Evolutionary conservation across 2,797 vertebrate genomes (phyloP), one percentile per base, ranked within the genome.

Genomic region (Chromobotia macracanthus): DNA sequence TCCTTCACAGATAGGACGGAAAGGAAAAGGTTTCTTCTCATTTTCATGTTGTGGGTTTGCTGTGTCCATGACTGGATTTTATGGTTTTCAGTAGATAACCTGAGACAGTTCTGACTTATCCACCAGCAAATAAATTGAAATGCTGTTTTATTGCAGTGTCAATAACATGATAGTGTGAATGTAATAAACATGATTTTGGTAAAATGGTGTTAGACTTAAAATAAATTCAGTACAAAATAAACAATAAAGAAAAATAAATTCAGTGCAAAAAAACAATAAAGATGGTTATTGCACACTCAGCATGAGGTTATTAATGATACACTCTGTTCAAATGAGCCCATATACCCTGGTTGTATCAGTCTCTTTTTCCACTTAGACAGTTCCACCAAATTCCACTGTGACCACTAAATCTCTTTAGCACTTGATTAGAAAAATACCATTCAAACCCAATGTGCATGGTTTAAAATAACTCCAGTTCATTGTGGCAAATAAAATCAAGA

Each of bases 21-120:
- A 71, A 60, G 19, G 19, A 66, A 31, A 72, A 76, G 53, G 60
- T 18, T 25, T 48, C 41, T 61, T 50, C 44, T 76, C 28, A 77
- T 65, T 31, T 72, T 77, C 51, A 12, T 44, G n/a, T 75, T 38
- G 35, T 75, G 63, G 46, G 19, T 56, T 19, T 66, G 50, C 61
- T 41, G 6, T 66, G 21, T 28, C 50, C 16, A 35, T 50, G 56
- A 41, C 46, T 61, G 44, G 23, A 63, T 65, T 76, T 51, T 64
- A 69, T 46, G 35, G 58, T 70, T 70, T 15, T 35, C 23, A 65
- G 46, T 41, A 53, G 13, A 65, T 41, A 41, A 23, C 71, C 48
- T 0, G 48, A 41, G 72, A 46, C 72, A 53, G 23, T 65, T 75
- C n/a, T 16, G 28, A 41, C 9, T 23, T 35, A 53, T 65, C 46